Evolutionary conservation across 1,140 invertebrate species (phyloP), one percentile per base, ranked within the genome.

Genomic region (Sycophaga agraensis): DNA sequence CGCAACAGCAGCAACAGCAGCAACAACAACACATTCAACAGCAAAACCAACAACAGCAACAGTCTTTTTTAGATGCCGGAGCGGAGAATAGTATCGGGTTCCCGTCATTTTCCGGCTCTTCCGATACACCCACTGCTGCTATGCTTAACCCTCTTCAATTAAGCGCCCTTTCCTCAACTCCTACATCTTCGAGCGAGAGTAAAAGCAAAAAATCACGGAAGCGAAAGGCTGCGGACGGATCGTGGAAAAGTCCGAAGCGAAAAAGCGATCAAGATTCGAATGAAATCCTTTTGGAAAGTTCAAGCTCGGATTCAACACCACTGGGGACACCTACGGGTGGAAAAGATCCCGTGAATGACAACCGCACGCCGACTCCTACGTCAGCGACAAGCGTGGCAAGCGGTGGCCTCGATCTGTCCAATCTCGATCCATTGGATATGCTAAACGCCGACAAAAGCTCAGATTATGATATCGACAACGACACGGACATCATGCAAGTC

Each of bases 251-350:
- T 64, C 79, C 79, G 4, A 84, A 84, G 43, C 74, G 82, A 49
- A 84, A 84, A 74, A 72, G 70, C 59, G 82, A 82, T 49, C 66
- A 70, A 58, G 77, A 73, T 22, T 57, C 78, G 0, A 73, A 76
- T 48, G 82, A 85, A 42, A 83, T 85, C 19, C 50, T 84, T 4
- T 34, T 85, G 17, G 87, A 88, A 50, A 85, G 86, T 4, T 88
- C 87, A 1, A 89, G 88, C 63, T 86, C 86, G 7, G 84, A 87
- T 77, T 88, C 82, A 49, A 88, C 76, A 64, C 87, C 80, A 65
- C 75, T 73, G 64, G 88, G 78, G 62, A 86, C 77, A 69, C 86
- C 79, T 65, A 84, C 72, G 59, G 83, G 70, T 72, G 84, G 80
- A 68, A 65, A 83, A 68, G 68, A 85, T 69, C 63, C 80, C 70